Conservation (phyloP, 1,140 invertebrate species). For the Polypedilum vanderplanki region DNA sequence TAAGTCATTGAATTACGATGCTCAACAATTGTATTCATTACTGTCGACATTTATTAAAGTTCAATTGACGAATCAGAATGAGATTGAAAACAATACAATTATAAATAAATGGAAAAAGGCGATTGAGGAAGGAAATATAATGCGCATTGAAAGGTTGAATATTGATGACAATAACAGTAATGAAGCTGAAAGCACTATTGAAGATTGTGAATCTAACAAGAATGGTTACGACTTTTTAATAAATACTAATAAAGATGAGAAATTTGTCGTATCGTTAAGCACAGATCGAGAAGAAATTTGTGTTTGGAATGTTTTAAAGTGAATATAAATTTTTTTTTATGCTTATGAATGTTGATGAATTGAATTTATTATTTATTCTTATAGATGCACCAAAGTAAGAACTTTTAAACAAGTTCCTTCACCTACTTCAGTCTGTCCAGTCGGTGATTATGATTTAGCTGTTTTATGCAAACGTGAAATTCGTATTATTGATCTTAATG, state of each 20-base stretch:
- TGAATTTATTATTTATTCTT: conserved; percentile 29
- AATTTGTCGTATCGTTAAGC: conserved; percentile 64
- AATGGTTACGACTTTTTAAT: conserved; percentile 40
- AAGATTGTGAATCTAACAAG: conserved; percentile 31
- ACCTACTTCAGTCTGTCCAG: conserved; percentile 60
- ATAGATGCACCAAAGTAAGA: conserved; percentile 54
- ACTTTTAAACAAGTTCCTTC: conserved; percentile 61
- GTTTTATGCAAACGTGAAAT: conserved; percentile 75
- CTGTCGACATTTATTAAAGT: conserved; percentile 52
- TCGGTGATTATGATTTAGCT: conserved; percentile 65
- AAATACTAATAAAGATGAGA: conserved; percentile 41
- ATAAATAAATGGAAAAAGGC: conserved; percentile 41
- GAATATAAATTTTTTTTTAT: conserved; percentile 35
- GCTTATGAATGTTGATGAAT: background rate
- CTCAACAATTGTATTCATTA: conserved; percentile 66
- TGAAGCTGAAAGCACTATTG: conserved; percentile 32
- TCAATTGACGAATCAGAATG: conserved; percentile 40
- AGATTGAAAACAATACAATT: conserved; percentile 39
- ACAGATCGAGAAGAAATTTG: conserved; percentile 66
- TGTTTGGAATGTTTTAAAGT: conserved; percentile 68
- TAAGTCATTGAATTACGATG: conserved; percentile 63
- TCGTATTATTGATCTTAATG: conserved; percentile 68
- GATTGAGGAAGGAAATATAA: conserved; percentile 33
- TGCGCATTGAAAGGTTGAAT: conserved; percentile 22
- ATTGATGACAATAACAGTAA: background rate